Base-by-base conservation (phyloP, 2,113 vertebrate species). In the Toxotes jaculatrix region DNA sequence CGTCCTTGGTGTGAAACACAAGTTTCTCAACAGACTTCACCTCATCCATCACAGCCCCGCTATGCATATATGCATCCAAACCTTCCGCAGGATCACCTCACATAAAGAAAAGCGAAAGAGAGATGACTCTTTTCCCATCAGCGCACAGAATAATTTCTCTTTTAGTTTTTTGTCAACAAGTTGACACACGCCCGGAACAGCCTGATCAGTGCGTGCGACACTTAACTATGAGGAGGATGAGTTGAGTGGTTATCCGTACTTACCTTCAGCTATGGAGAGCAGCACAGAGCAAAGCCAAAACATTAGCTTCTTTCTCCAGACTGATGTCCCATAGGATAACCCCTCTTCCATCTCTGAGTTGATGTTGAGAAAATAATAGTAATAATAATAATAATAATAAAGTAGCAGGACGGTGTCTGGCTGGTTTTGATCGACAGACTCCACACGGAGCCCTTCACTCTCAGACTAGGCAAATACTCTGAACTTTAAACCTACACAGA, bases 211-310 rank as follows among this genome's bases (percentile, higher is more conserved):
- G 27, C 27, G 27, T 27, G 27, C 27, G 27, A 27, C 27, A 27
- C 27, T 27, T 27, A 27, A 27, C 27, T 27, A 27, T 27, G 21
- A 19, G 21, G 59, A 40, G 32, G 36, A 31, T 51, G 21, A 16
- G 5, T 59, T 31, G 17, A 21, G 49, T 34, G 76, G 0, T 36
- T 19, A 5, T 14, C 23, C 2, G 0, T 14, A 0, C 90, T 88
- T 82, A 92, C 91, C 91, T 90, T 1, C 74, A 61, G n/a, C 59
- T 1, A 42, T 11, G 65, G 27, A 49, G 14, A 89, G 16, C 66
- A 92, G 16, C 7, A 72, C 14, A 6, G 13, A 67, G 51, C 66
- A 64, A 9, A 91, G 0, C 85, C 83, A 88, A 8, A 87, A 38
- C 0, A 55, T 1, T 14, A 3, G 7, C 47, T 13, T 80, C n/a